These are phyloP conservation scores for Chloropsis cyanopogon DNA, from an alignment of 2,113 vertebrate species.

Conservation along the genomic window DNA sequence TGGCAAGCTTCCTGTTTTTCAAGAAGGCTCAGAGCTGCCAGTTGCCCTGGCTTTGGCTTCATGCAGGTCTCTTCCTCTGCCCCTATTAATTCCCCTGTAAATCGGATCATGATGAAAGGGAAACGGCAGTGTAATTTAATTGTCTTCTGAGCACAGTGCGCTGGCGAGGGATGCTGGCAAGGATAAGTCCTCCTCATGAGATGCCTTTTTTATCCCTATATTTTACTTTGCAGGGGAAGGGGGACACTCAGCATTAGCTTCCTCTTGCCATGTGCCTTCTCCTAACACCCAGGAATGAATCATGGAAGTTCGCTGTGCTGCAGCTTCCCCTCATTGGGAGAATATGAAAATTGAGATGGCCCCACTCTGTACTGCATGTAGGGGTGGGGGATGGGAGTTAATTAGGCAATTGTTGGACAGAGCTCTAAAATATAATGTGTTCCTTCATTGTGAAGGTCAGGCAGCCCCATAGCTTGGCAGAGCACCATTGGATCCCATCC, in stretches of 20 bases:
- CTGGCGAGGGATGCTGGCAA: background rate
- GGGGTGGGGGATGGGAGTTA: background rate
- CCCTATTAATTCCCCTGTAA: slow-evolving; percentile 26
- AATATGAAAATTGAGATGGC: background rate
- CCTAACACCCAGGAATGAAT: fast-evolving
- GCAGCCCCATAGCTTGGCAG: background rate
- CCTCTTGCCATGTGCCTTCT: background rate
- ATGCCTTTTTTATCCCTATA: background rate
- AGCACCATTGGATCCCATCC: fast-evolving
- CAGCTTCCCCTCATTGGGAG: background rate
- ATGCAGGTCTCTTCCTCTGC: background rate
- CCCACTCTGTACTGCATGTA: background rate
- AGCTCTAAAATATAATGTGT: background rate
- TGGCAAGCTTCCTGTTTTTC: background rate
- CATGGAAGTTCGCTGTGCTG: fast-evolving
- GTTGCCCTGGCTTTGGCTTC: slow-evolving; percentile 1
- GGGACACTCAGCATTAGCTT: background rate
- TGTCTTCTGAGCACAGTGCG: background rate
- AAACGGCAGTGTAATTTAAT: background rate
- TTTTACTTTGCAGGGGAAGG: background rate
- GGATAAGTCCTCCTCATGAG: background rate
- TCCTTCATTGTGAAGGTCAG: background rate
- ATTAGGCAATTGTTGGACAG: background rate
- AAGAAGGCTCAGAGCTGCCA: background rate
- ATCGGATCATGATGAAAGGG: slow-evolving; percentile 38